Conservation (phyloP, 2,113 vertebrate species). For the Macquaria australasica region DNA sequence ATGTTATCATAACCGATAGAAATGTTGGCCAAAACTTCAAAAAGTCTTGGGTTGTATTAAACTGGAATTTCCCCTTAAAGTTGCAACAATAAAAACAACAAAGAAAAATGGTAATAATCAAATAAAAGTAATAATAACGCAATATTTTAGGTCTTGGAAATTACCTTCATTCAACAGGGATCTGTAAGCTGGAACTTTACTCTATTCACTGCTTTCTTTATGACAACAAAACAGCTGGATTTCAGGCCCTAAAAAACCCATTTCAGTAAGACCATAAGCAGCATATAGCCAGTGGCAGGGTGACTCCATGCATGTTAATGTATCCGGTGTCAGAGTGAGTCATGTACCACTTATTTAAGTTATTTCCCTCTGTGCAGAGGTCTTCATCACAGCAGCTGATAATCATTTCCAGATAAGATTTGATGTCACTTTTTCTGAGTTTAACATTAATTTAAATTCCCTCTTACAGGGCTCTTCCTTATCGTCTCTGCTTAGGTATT, state of each 20-base stretch:
- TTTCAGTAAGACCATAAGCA: not conserved
- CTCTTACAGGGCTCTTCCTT: conserved; percentile 42
- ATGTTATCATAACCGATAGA: not conserved
- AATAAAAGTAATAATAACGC: too few species aligned
- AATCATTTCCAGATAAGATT: conserved; percentile 40
- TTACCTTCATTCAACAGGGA: not conserved
- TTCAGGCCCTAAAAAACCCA: not conserved
- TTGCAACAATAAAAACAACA: too few species aligned
- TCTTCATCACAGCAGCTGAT: conserved; percentile 50
- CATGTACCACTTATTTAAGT: conserved; percentile 31
- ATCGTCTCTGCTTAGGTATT: conserved; percentile 41
- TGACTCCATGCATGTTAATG: conserved; percentile 7
- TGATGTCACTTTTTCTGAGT: conserved; percentile 40
- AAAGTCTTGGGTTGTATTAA: too few species aligned
- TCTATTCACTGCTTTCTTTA: not conserved
- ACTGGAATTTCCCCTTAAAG: too few species aligned
- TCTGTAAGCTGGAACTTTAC: too few species aligned
- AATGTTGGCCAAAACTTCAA: too few species aligned
- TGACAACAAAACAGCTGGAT: not conserved
- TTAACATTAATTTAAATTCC: conserved; percentile 60
- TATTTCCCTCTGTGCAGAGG: conserved; percentile 13
- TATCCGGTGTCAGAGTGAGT: not conserved
- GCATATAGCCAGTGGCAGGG: not conserved
- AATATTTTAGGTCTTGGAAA: too few species aligned
- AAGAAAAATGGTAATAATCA: too few species aligned